These are phyloP conservation scores for Ambastaia sidthimunki DNA, from an alignment of 2,797 vertebrate genomes.

Conservation along the genomic window DNA sequence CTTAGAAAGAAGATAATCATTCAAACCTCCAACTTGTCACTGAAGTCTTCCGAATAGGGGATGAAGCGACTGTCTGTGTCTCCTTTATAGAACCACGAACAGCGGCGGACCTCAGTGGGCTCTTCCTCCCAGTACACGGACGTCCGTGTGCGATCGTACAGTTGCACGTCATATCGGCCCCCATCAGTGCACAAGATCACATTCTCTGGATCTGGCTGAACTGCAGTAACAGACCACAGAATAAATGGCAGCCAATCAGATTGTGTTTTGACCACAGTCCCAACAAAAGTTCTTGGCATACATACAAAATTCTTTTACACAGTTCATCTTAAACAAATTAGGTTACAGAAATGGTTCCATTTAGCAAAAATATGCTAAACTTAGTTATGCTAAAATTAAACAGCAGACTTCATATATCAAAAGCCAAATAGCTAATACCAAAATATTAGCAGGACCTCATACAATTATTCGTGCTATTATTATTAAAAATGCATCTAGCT, in stretches of 20 bases:
- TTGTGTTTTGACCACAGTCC: too few species aligned
- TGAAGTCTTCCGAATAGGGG: constrained; percentile 96
- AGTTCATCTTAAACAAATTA: background rate
- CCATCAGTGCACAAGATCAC: constrained; percentile 93
- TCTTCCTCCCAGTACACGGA: constrained; percentile 97
- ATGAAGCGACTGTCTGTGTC: constrained; percentile 93
- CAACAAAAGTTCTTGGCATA: constrained; percentile 19
- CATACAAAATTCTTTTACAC: background rate
- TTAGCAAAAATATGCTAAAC: background rate
- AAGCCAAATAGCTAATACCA: background rate
- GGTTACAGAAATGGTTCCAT: background rate
- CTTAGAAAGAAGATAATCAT: background rate
- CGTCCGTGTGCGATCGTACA: constrained; percentile 88
- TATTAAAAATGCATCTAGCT: background rate
- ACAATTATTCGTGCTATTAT: too few species aligned
- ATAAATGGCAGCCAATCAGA: background rate
- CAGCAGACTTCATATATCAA: background rate
- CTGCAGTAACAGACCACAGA: constrained; percentile 68
- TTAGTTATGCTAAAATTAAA: background rate
- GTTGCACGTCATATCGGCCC: constrained; percentile 91
- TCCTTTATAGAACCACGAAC: constrained; percentile 97
- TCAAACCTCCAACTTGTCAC: constrained; percentile 92
- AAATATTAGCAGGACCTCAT: too few species aligned
- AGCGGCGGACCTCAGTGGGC: constrained; percentile 89
- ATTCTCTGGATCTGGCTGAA: constrained; percentile 96